Percentiles rank a stretch among this genome's conserved stretches.
Conservation (phyloP, 2,888 invertebrate genomes). For the Nudaria mundana region DNA sequence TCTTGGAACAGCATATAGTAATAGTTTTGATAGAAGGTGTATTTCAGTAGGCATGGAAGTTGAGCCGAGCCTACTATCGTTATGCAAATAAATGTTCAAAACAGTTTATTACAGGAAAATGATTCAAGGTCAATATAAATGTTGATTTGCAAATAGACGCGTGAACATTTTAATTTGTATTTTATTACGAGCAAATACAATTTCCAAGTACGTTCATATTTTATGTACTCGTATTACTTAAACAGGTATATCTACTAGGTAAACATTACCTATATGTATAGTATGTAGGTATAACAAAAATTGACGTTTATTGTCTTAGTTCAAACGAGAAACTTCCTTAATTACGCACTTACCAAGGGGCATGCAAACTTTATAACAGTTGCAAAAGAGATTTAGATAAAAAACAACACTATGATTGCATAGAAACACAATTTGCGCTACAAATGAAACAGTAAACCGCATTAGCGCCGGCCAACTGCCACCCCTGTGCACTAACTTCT, state of each 20-base stretch:
- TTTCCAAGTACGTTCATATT: not conserved
- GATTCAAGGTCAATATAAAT: slow-evolving; percentile 27
- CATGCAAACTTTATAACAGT: slow-evolving; percentile 18
- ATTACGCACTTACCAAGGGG: not conserved
- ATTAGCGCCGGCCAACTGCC: slow-evolving; percentile 77
- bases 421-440: slow-evolving; percentile 73
- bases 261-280: too few species aligned
- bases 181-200: not conserved
- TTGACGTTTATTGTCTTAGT: not conserved
- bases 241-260: too few species aligned
- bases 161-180: not conserved
- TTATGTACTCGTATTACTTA: too few species aligned
- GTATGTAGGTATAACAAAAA: too few species aligned
- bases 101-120: slow-evolving; percentile 30
- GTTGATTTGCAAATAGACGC: slow-evolving; percentile 17
- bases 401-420: slow-evolving; percentile 59
- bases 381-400: slow-evolving; percentile 52
- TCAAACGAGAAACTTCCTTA: not conserved
- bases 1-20: slow-evolving; percentile 16
- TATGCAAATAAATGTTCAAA: too few species aligned
- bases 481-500: slow-evolving; percentile 64
- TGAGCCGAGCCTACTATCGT: too few species aligned
- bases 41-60: too few species aligned
- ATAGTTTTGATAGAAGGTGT: too few species aligned
- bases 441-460: slow-evolving; percentile 77